Percentiles rank a stretch among this genome's conserved stretches.
Conservation (phyloP, 2,113 vertebrate species). For the Emydocephalus ijimae region DNA sequence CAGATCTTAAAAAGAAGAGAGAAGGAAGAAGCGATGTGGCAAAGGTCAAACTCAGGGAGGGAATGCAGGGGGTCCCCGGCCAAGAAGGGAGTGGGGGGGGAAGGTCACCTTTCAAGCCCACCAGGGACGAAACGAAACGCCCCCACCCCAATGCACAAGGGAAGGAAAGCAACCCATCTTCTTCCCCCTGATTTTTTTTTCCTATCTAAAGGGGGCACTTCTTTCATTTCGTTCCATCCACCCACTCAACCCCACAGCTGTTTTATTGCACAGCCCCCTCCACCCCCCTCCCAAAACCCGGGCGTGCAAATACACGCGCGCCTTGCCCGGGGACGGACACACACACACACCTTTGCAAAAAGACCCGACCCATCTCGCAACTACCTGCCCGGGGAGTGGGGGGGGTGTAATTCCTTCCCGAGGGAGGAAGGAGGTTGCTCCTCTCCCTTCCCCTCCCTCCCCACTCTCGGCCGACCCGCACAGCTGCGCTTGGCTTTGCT, state of each 20-base stretch:
- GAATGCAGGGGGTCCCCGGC: background rate
- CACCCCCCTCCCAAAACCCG: no score
- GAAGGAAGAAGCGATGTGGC: conserved; percentile 39
- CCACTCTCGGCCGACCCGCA: background rate
- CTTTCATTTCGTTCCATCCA: background rate
- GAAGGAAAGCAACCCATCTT: background rate
- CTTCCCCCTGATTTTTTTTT: no score
- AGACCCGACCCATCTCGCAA: background rate
- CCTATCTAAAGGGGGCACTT: background rate
- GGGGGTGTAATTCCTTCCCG: background rate
- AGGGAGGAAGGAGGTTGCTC: background rate
- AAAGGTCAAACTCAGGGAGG: conserved; percentile 49
- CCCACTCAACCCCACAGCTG: background rate
- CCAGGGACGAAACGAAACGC: conserved; percentile 11
- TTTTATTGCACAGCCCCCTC: background rate
- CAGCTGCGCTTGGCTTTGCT: background rate
- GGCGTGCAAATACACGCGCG: background rate
- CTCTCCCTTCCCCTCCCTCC: background rate
- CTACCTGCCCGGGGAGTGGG: background rate
- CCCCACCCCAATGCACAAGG: conserved; percentile 1
- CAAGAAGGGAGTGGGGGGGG: conserved; percentile 18
- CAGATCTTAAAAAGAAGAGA: conserved; percentile 13
- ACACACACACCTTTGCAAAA: background rate
- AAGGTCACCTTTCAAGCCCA: conserved; percentile 41
- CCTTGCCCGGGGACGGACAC: no score